These are phyloP conservation scores for Catocala fraxini DNA, from an alignment of 2,888 invertebrate genomes.

Conservation along the genomic window DNA sequence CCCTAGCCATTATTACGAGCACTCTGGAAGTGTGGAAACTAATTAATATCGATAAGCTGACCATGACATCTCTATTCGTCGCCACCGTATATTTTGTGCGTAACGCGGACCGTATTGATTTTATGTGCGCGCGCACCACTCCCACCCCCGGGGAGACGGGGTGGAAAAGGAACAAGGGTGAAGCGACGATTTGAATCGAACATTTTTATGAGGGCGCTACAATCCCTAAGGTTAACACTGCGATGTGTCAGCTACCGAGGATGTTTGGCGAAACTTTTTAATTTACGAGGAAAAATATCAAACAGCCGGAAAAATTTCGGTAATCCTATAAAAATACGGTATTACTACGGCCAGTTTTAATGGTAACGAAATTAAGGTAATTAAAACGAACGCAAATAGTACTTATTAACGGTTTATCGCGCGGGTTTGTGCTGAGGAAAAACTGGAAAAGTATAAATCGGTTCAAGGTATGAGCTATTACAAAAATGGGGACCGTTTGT, in stretches of 20 bases:
- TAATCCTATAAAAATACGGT: slow-evolving; percentile 46
- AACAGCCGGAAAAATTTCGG: slow-evolving; percentile 32
- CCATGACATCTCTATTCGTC: slow-evolving; percentile 77
- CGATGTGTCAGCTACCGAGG: slow-evolving; percentile 67
- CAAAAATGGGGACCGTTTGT: slow-evolving; percentile 12
- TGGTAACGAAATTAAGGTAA: slow-evolving; percentile 33
- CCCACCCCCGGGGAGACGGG: slow-evolving; percentile 57
- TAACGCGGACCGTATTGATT: slow-evolving; percentile 84
- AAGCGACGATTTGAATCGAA: slow-evolving; percentile 82
- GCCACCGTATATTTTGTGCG: slow-evolving; percentile 79
- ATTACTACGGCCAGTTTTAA: slow-evolving; percentile 27
- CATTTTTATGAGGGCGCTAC: slow-evolving; percentile 81
- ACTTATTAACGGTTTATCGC: slow-evolving; percentile 28
- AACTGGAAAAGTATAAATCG: slow-evolving; percentile 11
- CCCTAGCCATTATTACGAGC: slow-evolving; percentile 27
- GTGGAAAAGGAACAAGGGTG: slow-evolving; percentile 75
- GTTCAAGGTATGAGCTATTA: slow-evolving; percentile 17
- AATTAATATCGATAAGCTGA: slow-evolving; percentile 69
- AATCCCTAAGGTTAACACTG: slow-evolving; percentile 81
- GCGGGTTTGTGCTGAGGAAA: slow-evolving; percentile 12
- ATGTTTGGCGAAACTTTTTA: slow-evolving; percentile 56
- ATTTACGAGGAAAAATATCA: slow-evolving; percentile 45
- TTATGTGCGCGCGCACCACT: slow-evolving; percentile 82
- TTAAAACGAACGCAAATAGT: slow-evolving; percentile 34
- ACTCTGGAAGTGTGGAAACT: slow-evolving; percentile 46